These are phyloP conservation scores for Euura lappo DNA, from an alignment of 1,140 invertebrate species.

Conservation along the genomic window DNA sequence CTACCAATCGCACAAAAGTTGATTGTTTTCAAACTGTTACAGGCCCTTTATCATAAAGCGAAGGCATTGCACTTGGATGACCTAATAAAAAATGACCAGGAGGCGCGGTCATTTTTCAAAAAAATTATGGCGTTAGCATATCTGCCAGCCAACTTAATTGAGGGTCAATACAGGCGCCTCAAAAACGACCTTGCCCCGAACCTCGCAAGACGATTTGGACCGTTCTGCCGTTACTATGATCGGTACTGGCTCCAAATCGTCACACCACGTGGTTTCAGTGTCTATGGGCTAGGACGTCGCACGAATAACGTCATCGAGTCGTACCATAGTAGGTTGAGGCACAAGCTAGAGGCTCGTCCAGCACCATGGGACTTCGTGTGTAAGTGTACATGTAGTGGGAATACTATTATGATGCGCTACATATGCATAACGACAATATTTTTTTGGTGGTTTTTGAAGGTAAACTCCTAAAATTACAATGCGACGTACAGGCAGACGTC, in stretches of 20 bases:
- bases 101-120: background rate
- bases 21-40: no score
- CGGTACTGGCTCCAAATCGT: constrained; percentile 15
- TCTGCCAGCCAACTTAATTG: background rate
- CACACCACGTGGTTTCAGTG: constrained; percentile 11
- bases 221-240: constrained; percentile 8
- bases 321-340: constrained; percentile 10
- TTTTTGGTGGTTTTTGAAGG: constrained; percentile 13
- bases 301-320: constrained; percentile 17
- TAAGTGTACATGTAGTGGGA: background rate
- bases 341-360: background rate
- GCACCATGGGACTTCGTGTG: constrained; percentile 19
- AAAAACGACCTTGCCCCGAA: background rate
- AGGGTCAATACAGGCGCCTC: background rate
- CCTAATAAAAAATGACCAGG: constrained; percentile 8
- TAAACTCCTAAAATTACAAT: constrained; percentile 15
- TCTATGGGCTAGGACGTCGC: constrained; percentile 13
- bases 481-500: background rate
- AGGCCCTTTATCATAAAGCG: constrained; percentile 16
- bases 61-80: background rate
- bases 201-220: background rate
- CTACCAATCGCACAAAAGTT: no score
- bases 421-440: no score
- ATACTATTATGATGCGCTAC: no score
- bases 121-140: background rate